Conservation (phyloP, 2,113 vertebrate species). For the Melanocharis versteri region DNA sequence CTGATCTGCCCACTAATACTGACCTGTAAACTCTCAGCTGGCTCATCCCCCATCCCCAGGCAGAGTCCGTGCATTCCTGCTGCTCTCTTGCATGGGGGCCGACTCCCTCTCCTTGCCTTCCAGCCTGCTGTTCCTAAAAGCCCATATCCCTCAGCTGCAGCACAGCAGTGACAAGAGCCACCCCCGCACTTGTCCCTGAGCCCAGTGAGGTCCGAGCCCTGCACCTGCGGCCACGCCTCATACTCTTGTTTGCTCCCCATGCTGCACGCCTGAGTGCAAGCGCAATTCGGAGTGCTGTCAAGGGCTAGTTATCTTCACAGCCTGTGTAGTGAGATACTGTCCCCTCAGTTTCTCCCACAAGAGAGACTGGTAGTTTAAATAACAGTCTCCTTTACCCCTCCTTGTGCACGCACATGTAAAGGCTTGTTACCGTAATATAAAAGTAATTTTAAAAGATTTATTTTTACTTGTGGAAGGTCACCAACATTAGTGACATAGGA, state of each 20-base stretch:
- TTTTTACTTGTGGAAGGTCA: neutral
- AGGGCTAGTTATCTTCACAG: neutral
- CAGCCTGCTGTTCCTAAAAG: neutral
- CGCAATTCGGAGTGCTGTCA: neutral
- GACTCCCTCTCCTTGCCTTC: neutral
- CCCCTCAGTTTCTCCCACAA: neutral
- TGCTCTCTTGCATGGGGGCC: neutral
- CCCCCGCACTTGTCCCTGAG: neutral
- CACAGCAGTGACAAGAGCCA: neutral
- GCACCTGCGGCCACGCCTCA: neutral
- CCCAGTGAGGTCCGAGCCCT: neutral
- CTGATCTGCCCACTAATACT: neutral
- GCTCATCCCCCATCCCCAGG: neutral
- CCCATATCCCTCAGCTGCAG: neutral
- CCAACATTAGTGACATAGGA: neutral
- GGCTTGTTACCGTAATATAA: neutral
- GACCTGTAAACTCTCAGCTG: too few species aligned
- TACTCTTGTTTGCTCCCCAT: neutral
- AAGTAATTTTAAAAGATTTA: neutral
- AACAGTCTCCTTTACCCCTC: neutral
- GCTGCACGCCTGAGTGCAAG: fast-evolving
- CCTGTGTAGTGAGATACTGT: neutral
- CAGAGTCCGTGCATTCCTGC: neutral
- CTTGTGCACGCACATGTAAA: neutral
- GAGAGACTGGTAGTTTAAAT: neutral